phyloP scores from a whole-genome alignment of 2,113 vertebrate species.

The Chloropsis hardwickii region DNA sequence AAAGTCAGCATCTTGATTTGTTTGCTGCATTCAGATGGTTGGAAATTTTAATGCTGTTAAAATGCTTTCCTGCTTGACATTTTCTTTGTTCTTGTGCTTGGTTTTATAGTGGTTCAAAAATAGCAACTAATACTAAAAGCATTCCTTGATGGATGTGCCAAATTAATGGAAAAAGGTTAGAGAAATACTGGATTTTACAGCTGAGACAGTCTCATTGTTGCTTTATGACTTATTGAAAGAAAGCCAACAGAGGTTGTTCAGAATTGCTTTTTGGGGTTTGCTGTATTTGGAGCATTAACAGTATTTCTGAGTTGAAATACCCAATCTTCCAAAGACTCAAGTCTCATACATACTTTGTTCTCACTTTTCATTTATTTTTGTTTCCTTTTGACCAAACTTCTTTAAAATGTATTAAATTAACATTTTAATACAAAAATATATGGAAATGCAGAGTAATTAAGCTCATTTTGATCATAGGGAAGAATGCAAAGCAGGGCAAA shows the following conservation, averaged over 20 bases:
- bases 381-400: neutral
- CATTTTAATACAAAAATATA: neutral
- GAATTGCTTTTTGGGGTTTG: neutral
- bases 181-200: rapidly evolving
- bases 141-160: neutral
- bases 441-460: neutral
- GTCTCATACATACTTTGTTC: rapidly evolving
- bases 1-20: neutral
- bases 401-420: neutral
- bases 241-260: neutral
- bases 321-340: neutral
- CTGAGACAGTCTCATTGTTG: neutral
- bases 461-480: neutral
- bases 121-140: neutral
- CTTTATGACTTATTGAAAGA: neutral
- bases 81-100: neutral
- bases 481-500: neutral
- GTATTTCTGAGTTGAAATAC: neutral
- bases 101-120: neutral
- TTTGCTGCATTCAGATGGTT: neutral
- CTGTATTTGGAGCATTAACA: neutral
- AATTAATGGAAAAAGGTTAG: neutral
- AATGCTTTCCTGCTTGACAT: neutral
- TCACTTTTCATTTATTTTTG: neutral
- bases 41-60: neutral